phyloP scores from a whole-genome alignment of 2,888 invertebrate genomes.

The Drosophila kokeensis region DNA sequence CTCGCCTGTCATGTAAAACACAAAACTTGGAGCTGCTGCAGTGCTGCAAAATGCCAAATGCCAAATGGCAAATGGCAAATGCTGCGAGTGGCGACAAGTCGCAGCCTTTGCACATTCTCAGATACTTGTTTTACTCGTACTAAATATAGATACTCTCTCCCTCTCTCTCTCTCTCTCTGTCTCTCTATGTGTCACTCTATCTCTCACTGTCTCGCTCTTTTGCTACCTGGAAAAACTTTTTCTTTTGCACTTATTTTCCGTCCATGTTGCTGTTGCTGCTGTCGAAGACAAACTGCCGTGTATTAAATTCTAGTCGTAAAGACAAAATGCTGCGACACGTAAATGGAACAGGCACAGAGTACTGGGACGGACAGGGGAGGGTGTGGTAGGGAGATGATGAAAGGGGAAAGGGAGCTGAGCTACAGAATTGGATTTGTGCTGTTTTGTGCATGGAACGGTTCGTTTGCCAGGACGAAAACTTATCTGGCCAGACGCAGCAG shows the following conservation, averaged over 20 bases:
- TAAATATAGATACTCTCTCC: neutral
- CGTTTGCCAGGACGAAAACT: constrained; percentile 60
- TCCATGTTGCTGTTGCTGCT: constrained; percentile 29
- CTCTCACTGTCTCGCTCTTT: neutral
- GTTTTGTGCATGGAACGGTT: constrained; percentile 53
- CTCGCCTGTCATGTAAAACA: constrained; percentile 74
- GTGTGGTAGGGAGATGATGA: no score
- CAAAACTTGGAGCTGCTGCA: constrained; percentile 54
- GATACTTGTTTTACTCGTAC: constrained; percentile 25
- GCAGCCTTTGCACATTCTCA: constrained; percentile 73
- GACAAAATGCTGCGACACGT: constrained; percentile 75
- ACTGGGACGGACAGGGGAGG: rapidly evolving
- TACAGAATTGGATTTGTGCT: constrained; percentile 70
- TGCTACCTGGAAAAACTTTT: constrained; percentile 45
- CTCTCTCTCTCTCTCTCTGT: no score
- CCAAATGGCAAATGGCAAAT: constrained; percentile 28
- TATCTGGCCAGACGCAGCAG: constrained; percentile 44
- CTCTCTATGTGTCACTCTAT: neutral
- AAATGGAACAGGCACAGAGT: constrained; percentile 31
- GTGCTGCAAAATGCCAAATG: constrained; percentile 33
- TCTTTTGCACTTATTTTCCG: neutral
- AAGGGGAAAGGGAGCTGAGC: neutral
- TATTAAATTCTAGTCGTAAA: constrained; percentile 78
- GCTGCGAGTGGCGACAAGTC: constrained; percentile 75
- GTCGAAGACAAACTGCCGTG: constrained; percentile 78